Conservation (phyloP, 2,113 vertebrate species). For the Acanthochromis polyacanthus region DNA sequence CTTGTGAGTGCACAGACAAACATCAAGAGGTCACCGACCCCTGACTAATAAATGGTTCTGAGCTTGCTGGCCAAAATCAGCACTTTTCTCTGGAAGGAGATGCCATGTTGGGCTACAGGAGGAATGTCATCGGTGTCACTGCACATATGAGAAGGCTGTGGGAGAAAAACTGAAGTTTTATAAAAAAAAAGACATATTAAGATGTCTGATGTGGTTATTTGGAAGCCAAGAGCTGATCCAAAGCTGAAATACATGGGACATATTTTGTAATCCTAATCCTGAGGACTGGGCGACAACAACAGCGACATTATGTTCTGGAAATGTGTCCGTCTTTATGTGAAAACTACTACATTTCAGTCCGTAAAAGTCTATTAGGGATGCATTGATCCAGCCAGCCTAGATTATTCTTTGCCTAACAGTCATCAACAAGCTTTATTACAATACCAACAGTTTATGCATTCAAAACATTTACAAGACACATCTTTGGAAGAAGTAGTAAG, state of each 20-base stretch:
- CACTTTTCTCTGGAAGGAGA: slow-evolving; percentile 27
- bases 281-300: neutral
- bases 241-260: neutral
- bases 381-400: no score
- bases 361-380: no score
- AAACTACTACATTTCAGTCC: no score
- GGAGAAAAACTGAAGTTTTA: slow-evolving; percentile 13
- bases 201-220: slow-evolving; percentile 12
- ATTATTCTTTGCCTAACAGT: no score
- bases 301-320: neutral
- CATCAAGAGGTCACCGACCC: slow-evolving; percentile 23
- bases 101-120: neutral
- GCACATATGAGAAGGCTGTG: slow-evolving; percentile 3
- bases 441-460: no score
- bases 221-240: neutral
- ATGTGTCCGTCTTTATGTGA: no score
- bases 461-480: no score
- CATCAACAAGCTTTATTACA: no score
- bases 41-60: slow-evolving; percentile 13
- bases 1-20: slow-evolving; percentile 27
- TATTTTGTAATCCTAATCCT: neutral
- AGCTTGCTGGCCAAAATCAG: slow-evolving; percentile 15
- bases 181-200: slow-evolving; percentile 18
- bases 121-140: slow-evolving; percentile 4
- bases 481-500: no score